A percentile compares a stretch with the other conserved stretches of the same genome.
Conservation (phyloP, 2,113 vertebrate genomes). For the Rhabdornis inornatus region DNA sequence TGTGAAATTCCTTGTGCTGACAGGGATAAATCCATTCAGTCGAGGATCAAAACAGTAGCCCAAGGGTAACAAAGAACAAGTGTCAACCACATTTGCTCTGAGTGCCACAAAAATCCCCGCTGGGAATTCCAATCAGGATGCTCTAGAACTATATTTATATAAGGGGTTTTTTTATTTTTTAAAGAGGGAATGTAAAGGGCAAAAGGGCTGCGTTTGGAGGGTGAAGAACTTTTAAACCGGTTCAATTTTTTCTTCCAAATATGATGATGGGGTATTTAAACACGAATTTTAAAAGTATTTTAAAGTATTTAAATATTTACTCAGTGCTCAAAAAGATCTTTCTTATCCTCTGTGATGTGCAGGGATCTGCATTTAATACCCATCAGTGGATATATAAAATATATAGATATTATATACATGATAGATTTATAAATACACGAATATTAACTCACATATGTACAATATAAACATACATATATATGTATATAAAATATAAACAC, state of each 20-base stretch:
- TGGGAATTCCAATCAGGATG: slow-evolving; percentile 49
- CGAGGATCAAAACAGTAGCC: slow-evolving; percentile 72
- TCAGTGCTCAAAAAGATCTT: background rate
- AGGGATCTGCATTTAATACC: background rate
- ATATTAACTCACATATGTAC: too few species aligned
- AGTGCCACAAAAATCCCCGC: slow-evolving; percentile 54
- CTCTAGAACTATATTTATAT: slow-evolving; percentile 59
- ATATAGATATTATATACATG: accelerated
- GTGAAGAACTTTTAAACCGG: background rate
- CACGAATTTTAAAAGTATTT: background rate
- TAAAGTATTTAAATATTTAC: background rate
- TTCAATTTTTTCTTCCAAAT: slow-evolving; percentile 11
- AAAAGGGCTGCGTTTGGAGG: background rate
- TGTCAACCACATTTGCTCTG: slow-evolving; percentile 71
- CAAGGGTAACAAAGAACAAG: slow-evolving; percentile 69
- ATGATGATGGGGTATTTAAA: background rate
- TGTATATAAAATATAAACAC: background rate
- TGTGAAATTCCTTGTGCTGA: slow-evolving; percentile 57
- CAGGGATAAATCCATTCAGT: slow-evolving; percentile 59
- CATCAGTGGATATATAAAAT: accelerated
- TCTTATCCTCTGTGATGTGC: background rate
- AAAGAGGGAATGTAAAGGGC: background rate
- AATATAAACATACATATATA: too few species aligned
- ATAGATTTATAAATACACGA: background rate
- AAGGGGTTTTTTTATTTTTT: background rate